These are phyloP conservation scores for Chloroclysta siterata DNA, from an alignment of 2,888 invertebrate genomes.

Conservation along the genomic window DNA sequence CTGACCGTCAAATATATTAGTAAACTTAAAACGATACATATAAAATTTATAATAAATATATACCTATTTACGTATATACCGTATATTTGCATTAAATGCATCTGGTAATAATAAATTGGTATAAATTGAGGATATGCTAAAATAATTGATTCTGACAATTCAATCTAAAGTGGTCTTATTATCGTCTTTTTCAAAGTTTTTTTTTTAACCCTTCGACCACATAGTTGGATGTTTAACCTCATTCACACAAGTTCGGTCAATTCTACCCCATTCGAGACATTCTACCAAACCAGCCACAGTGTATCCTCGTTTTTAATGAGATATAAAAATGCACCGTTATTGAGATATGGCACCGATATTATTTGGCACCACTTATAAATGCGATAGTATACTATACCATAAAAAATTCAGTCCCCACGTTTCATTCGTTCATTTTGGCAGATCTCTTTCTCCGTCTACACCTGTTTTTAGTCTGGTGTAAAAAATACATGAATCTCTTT, in stretches of 20 bases:
- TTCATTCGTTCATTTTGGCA: conserved; percentile 6
- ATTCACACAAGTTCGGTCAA: conserved; percentile 3
- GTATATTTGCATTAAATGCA: conserved; percentile 75
- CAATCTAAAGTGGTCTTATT: conserved; percentile 24
- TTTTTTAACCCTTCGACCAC: neutral
- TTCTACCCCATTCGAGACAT: conserved; percentile 11
- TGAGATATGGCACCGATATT: conserved; percentile 34
- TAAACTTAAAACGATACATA: conserved; percentile 40
- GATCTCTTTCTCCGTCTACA: neutral
- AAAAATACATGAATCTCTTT: neutral
- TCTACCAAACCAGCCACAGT: conserved; percentile 46
- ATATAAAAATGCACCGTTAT: conserved; percentile 8
- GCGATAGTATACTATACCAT: conserved; percentile 12
- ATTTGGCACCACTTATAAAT: conserved; percentile 41
- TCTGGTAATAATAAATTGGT: conserved; percentile 61
- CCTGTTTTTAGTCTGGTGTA: too few relatives aligned
- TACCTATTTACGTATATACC: conserved; percentile 71
- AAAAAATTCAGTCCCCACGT: neutral
- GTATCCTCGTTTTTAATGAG: neutral
- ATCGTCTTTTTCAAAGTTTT: conserved; percentile 49
- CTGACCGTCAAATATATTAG: conserved; percentile 31
- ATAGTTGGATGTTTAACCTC: conserved; percentile 3
- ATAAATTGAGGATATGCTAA: conserved; percentile 73
- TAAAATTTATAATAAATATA: conserved; percentile 52
- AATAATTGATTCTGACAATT: conserved; percentile 69